phyloP scores from a whole-genome alignment of 2,113 vertebrate genomes.

The Trinectes maculatus region DNA sequence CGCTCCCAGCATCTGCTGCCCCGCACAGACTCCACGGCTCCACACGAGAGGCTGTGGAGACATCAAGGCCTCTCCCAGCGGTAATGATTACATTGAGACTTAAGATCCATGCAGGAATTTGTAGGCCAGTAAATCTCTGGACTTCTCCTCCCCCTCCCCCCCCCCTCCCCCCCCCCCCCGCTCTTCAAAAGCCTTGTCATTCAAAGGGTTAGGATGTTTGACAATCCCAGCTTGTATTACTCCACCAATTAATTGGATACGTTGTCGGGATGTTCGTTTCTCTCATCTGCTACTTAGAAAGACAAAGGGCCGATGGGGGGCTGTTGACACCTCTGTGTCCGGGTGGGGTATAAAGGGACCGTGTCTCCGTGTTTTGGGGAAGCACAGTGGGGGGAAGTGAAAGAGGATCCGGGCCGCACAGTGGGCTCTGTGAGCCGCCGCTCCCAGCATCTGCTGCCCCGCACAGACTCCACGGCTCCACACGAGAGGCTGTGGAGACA shows the following conservation, averaged over 20 bases:
- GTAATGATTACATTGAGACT: conserved; percentile 81
- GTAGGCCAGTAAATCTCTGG: conserved; percentile 73
- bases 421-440: too few species aligned
- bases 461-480: conserved; percentile 70
- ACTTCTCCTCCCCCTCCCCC: conserved; percentile 31
- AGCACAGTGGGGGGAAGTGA: too few species aligned
- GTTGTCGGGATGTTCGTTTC: conserved; percentile 81
- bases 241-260: conserved; percentile 86
- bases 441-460: conserved; percentile 71
- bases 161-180: too few species aligned
- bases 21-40: too few species aligned
- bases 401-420: too few species aligned
- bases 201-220: conserved; percentile 83
- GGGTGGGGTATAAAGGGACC: conserved; percentile 77
- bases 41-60: conserved; percentile 82
- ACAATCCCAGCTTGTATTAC: conserved; percentile 84
- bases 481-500: conserved; percentile 82
- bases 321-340: conserved; percentile 79
- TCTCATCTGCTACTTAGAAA: conserved; percentile 83
- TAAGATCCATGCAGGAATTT: conserved; percentile 84
- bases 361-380: too few species aligned
- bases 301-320: conserved; percentile 76
- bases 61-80: conserved; percentile 83
- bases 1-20: too few species aligned
- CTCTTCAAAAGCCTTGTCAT: conserved; percentile 79